phyloP scores from a whole-genome alignment of 2,113 vertebrate genomes.

The Microcebus griseorufus region DNA sequence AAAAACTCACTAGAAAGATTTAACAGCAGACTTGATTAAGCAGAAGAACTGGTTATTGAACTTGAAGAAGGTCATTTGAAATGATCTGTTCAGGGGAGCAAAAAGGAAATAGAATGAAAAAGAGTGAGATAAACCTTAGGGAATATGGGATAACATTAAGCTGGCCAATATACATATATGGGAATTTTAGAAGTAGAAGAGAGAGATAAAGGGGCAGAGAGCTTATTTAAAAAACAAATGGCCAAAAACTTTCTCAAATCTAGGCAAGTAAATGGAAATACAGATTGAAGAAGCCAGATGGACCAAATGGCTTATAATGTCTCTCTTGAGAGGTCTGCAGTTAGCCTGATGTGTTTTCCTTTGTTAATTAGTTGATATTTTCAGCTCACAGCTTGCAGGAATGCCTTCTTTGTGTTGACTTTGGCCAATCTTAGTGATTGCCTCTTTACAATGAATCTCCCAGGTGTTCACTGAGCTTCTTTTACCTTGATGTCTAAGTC shows the following conservation, averaged over 20 bases:
- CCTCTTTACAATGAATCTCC: too few relatives aligned
- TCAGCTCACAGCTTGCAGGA: too few relatives aligned
- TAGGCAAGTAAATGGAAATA: not conserved
- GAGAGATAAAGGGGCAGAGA: not conserved
- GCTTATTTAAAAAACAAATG: not conserved
- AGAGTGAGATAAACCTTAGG: not conserved
- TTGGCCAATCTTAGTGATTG: too few relatives aligned
- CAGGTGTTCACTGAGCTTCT: too few relatives aligned
- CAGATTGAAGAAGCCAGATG: not conserved
- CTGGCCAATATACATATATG: not conserved
- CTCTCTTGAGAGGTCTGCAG: too few relatives aligned
- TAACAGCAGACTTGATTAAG: not conserved
- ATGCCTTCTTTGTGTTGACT: too few relatives aligned
- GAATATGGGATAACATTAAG: not conserved
- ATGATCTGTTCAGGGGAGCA: not conserved
- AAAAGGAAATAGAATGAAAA: not conserved
- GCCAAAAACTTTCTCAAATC: not conserved
- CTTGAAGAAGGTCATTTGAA: not conserved
- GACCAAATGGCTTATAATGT: not conserved
- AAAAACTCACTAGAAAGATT: not conserved
- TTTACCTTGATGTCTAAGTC: too few relatives aligned
- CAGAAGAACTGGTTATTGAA: not conserved
- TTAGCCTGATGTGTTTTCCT: too few relatives aligned
- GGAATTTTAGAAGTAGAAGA: not conserved
- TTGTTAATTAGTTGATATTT: too few relatives aligned